These are phyloP conservation scores for Lycorma delicatula DNA, from an alignment of 1,140 invertebrate species.

Conservation along the genomic window DNA sequence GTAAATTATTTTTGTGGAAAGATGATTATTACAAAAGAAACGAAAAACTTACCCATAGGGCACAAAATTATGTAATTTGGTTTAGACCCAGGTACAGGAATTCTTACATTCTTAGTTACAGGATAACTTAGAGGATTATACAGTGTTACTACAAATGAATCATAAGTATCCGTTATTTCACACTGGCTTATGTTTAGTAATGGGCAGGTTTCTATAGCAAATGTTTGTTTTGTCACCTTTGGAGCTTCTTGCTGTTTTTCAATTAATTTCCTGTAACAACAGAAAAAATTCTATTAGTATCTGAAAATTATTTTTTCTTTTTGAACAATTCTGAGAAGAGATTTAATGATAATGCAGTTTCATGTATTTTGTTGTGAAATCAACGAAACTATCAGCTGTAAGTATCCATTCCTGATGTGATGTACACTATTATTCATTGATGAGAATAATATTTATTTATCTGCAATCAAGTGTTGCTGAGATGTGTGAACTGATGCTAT, in stretches of 20 bases:
- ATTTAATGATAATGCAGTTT: conserved; percentile 10
- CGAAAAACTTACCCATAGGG: conserved; percentile 45
- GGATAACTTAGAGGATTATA: conserved; percentile 72
- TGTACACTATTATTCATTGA: too few species aligned
- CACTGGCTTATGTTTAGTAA: conserved; percentile 57
- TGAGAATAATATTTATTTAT: too few species aligned
- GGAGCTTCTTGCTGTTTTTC: background rate
- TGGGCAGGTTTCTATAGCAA: conserved; percentile 49
- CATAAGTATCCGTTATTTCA: conserved; percentile 48
- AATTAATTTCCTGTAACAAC: conserved; percentile 28
- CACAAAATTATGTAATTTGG: conserved; percentile 50
- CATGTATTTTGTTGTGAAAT: too few species aligned
- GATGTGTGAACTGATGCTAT: too few species aligned
- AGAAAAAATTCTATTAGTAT: too few species aligned
- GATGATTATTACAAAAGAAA: too few species aligned
- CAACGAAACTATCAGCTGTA: too few species aligned
- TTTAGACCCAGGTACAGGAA: conserved; percentile 54
- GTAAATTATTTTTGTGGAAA: too few species aligned
- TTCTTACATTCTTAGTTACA: conserved; percentile 51
- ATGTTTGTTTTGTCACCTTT: background rate
- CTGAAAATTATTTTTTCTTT: too few species aligned
- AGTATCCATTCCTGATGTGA: too few species aligned
- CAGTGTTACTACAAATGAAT: conserved; percentile 56
- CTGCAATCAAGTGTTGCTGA: too few species aligned
- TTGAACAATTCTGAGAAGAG: too few species aligned